Evolutionary conservation across 2,113 vertebrate species (phyloP), one percentile per base, ranked within the genome.

Genomic region (Pachypanchax playfairii): DNA sequence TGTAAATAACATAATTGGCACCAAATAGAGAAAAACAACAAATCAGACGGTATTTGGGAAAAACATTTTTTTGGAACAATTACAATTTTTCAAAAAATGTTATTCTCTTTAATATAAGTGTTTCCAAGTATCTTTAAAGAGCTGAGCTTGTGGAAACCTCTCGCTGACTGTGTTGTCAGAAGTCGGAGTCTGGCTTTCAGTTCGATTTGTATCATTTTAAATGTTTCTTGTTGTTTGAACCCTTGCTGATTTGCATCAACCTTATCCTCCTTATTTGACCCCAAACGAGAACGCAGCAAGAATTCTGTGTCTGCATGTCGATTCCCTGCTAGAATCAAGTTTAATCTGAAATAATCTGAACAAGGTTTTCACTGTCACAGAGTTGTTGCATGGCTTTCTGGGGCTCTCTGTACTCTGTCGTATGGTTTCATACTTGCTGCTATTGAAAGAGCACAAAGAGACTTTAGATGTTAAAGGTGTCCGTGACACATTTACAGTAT

Each of bases 391-490:
- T 73, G 77, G 70, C 73, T 77, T 63, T 71, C 69, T 61, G 56
- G 59, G 46, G 41, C 58, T 82, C 79, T 69, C 70, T 82, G 70
- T 62, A 71, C 65, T 71, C 73, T 78, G 59, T 81, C 31, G 17
- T 80, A 83, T 75, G 73, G 80, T 80, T 82, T 80, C 73, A 65
- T 68, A 81, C 54, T 67, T 79, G 80, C 84, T 83, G 80, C 85
- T 85, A 81, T 61, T 54, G 71, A 86, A 82, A 58, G 84, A 88
- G 88, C 84, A 86, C 87, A 86, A 85, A 85, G 41, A 80, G 67
- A 77, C 67, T 73, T 82, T 6, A 44, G 39, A 54, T 69, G 64
- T 82, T 57, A 62, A 42, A 49, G 4, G 50, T 77, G 58, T 80
- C 54, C 28, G n/a, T 51, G 65, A 81, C 39, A 58, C 46, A 67